A percentile compares a stretch with the other conserved stretches of the same genome.
Evolutionary conservation across 2,888 invertebrate species (phyloP).

Genomic region (Dynastes tityus): DNA sequence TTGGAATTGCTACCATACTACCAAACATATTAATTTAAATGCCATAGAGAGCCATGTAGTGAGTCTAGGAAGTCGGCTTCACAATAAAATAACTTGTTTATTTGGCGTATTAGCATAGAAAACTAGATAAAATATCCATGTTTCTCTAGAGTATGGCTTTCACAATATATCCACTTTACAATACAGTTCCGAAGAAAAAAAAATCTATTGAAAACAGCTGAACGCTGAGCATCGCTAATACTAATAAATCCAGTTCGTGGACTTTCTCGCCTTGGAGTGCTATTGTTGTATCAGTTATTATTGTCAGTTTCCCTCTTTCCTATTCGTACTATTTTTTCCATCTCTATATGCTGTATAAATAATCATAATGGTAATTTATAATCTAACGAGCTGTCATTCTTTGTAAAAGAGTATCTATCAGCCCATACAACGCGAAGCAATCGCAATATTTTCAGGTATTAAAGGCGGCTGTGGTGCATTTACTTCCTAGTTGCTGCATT

Average conservation of each 20-base stretch:
- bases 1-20: neutral
- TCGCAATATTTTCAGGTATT: constrained; percentile 42
- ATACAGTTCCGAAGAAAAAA: neutral
- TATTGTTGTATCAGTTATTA: constrained; percentile 27
- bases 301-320: constrained; percentile 20
- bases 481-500: constrained; percentile 35
- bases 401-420: constrained; percentile 13
- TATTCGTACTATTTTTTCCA: constrained; percentile 9
- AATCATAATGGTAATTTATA: constrained; percentile 42
- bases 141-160: neutral
- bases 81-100: constrained; percentile 17
- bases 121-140: constrained; percentile 16
- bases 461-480: neutral
- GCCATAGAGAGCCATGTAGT: neutral
- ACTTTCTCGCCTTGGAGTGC: constrained; percentile 40
- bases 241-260: constrained; percentile 32
- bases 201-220: constrained; percentile 26
- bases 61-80: neutral
- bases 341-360: constrained; percentile 8
- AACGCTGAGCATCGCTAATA: constrained; percentile 30
- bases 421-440: constrained; percentile 7
- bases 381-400: constrained; percentile 38
- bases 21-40: constrained; percentile 6
- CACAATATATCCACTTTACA: constrained; percentile 13
- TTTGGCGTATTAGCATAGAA: constrained; percentile 17